Evolutionary conservation across 2,797 vertebrate species (phyloP), one percentile per base, ranked within the genome.

Genomic region (Cyclopterus lumpus): DNA sequence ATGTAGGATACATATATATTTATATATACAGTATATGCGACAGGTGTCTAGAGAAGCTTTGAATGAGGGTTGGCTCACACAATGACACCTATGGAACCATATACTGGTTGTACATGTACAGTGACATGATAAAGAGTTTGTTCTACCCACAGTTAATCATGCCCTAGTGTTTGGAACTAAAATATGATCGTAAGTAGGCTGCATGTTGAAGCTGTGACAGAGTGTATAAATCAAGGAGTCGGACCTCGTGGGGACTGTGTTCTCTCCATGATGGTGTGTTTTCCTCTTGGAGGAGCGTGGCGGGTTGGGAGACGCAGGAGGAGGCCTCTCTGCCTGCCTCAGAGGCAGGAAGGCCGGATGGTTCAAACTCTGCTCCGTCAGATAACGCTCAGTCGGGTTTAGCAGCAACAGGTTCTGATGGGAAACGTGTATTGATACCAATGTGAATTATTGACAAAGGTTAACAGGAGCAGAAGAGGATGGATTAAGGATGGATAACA

Each of bases 281-380:
- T 99, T 99, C 92, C 97, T 98, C 94, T 99, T 99, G 72, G 97
- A 95, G 86, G 98, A 97, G 70, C 97, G 96, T 0, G 97, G 96
- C 12, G 96, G 97, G 54, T 94, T 94, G 30, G 98, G 97, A 5
- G 95, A 95, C 0, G 97, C 95, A 4, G 95, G 95, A 6, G 96
- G 94, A n/a, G 95, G 94, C 53, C 95, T 93, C 67, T 96, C 94
- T 57, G 96, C 92, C 88, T 97, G 97, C 89, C 98, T 97, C 92
- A 99, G 96, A 75, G 97, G 96, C 95, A 99, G 98, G 92, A 99
- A 99, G 0, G 96, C 97, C 66, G 96, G 97, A 79, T 99, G 98
- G 93, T 99, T 99, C 93, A 99, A 90, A 93, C 98, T 97, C 78
- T 99, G 98, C 32, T 99, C 98, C 8, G 98, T 99, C 92, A 99